Base-by-base conservation (phyloP, 2,113 vertebrate genomes). In the Corythornis madagascariensis region DNA sequence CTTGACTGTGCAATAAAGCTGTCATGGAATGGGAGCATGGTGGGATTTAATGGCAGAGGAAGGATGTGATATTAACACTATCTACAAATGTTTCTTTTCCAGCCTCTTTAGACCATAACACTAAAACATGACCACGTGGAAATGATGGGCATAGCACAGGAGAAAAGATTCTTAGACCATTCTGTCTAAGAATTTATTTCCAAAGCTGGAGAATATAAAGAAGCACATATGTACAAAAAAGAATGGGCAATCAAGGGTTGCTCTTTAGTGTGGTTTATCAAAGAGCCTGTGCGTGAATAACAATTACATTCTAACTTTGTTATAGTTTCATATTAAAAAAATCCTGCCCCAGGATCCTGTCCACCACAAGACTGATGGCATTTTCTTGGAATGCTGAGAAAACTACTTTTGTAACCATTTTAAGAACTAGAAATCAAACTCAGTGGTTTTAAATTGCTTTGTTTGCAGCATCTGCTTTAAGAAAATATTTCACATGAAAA, bases 401-500 rank as follows among this genome's bases (percentile, higher is more conserved):
- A 73, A 60, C 29, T n/a, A 28, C 13, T 50, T 83, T 43, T 72
- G 31, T 48, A 59, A 45, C 25, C 4, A 80, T 71, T 77, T 80
- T 50, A 43, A 83, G 73, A 87, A 29, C 53, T 72, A 64, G 57
- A 56, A 91, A 74, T n/a, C 35, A 86, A 64, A 72, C 67, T 4
- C 38, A 38, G 9, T 67, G 50, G 45, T 92, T 67, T 93, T 71
- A 40, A 67, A 24, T 75, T 53, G 24, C 47, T 94, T 77, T 52
- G 63, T 88, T 83, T 73, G 35, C 38, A 82, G 22, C n/a, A 88
- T 40, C 26, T 65, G 16, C 60, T 91, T 70, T 81, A 82, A 72
- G 57, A 47, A 84, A 92, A 53, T 52, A 38, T 43, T 83, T 86
- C 69, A 53, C 21, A 18, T 76, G 31, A 56, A 19, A 63, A 38